Conservation (phyloP, 2,888 invertebrate genomes). For the Caenorhabditis afra region DNA sequence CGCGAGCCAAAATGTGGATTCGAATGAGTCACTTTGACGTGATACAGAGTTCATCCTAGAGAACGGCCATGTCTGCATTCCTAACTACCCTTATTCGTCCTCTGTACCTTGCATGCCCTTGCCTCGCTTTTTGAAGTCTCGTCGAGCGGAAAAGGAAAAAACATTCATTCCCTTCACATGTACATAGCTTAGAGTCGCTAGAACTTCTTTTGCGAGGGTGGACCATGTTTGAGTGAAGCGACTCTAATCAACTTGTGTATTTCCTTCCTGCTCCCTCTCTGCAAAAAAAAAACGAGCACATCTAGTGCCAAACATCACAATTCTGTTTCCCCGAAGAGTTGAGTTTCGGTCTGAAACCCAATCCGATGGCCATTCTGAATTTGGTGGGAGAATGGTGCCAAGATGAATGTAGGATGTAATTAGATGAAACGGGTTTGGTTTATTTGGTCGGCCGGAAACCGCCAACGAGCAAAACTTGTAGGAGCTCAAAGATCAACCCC, state of each 20-base stretch:
- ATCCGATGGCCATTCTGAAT: neutral
- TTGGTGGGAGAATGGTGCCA: slow-evolving; percentile 3
- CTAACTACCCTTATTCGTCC: slow-evolving; percentile 19
- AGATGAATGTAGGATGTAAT: neutral
- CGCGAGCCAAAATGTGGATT: neutral
- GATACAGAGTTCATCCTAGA: neutral
- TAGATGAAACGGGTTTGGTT: neutral
- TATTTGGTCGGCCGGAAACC: too few species aligned
- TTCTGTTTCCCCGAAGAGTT: neutral
- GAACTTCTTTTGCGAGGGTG: slow-evolving; percentile 37
- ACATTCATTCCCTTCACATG: too few species aligned
- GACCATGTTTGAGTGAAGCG: slow-evolving; percentile 34
- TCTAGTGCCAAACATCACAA: slow-evolving; percentile 36
- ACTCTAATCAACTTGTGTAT: slow-evolving; percentile 45
- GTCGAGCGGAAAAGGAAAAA: too few species aligned
- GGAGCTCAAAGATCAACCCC: slow-evolving; percentile 36
- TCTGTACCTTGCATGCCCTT: too few species aligned
- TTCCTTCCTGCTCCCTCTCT: slow-evolving; percentile 8
- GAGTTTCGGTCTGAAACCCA: slow-evolving; percentile 17
- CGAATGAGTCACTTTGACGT: neutral
- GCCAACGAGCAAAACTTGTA: neutral
- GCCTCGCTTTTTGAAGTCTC: too few species aligned
- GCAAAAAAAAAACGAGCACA: slow-evolving; percentile 7
- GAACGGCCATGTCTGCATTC: slow-evolving; percentile 10
- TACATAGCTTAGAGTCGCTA: too few species aligned